Evolutionary conservation across 2,888 invertebrate genomes (phyloP).

Genomic region (Crossocerus cetratus): DNA sequence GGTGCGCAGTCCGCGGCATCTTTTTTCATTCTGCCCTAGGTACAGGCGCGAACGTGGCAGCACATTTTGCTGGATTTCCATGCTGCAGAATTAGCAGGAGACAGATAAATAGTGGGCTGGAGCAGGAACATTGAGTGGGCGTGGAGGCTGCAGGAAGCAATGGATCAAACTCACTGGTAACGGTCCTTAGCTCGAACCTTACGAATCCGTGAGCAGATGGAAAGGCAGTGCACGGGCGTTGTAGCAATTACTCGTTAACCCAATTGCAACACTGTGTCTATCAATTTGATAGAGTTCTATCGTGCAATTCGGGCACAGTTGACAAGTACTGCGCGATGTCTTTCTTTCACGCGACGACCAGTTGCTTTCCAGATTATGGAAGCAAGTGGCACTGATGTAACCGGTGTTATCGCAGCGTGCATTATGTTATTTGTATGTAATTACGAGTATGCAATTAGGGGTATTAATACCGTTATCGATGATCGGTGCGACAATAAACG

Average conservation of each 20-base stretch:
- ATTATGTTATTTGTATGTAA: not conserved
- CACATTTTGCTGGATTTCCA: slow-evolving; percentile 60
- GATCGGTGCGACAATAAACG: not conserved
- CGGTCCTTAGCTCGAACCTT: slow-evolving; percentile 49
- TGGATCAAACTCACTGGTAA: slow-evolving; percentile 71
- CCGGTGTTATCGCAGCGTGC: not conserved
- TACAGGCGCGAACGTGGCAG: slow-evolving; percentile 34
- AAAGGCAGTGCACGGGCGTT: slow-evolving; percentile 34
- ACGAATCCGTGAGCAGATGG: slow-evolving; percentile 55
- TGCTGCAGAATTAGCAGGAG: slow-evolving; percentile 67
- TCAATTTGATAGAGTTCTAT: not conserved
- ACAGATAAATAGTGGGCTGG: slow-evolving; percentile 71
- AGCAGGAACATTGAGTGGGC: slow-evolving; percentile 73
- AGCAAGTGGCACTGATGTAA: too few relatives aligned
- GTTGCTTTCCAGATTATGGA: not conserved
- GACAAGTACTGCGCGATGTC: slow-evolving; percentile 17
- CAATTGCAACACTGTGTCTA: not conserved
- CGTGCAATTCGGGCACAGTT: slow-evolving; percentile 27
- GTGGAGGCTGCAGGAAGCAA: slow-evolving; percentile 73
- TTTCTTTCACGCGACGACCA: not conserved
- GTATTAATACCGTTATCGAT: slow-evolving; percentile 8
- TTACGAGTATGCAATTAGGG: not conserved
- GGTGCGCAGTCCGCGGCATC: not conserved
- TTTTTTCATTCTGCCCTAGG: slow-evolving; percentile 36
- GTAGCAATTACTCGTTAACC: slow-evolving; percentile 52